Evolutionary conservation across 2,888 invertebrate genomes (phyloP), one percentile per base, ranked within the genome.

Genomic region (Xylota segnis): DNA sequence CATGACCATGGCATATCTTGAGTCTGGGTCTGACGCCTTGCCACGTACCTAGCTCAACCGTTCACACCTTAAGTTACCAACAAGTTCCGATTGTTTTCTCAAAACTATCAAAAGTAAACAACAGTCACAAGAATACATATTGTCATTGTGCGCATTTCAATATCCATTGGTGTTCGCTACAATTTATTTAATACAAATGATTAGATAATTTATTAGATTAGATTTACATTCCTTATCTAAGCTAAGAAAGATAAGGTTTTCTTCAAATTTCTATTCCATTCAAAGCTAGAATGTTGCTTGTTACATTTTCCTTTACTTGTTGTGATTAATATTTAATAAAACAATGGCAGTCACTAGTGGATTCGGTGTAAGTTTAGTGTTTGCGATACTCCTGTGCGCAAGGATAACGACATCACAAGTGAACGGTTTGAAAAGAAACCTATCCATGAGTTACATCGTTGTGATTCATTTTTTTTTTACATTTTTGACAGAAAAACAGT

Each of bases 401-500:
- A 14, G 50, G 34, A 37, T 18, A 16, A 14, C 16, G 5, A 16
- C 5, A n/a, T 72, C 59, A 14, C 7, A 72, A 59, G 14, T 40
- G 32, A 37, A 29, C 12, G 72, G 72, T 72, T n/a, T 14, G 18
- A 9, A 32, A 6, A 16, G 9, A 47, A 47, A 12, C 1, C 37
- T 5, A 29, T 10, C 16, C 14, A 1, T 12, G 10, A 34, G 23
- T 5, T 27, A 10, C 5, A 52, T 5, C 0, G 14, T 29, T 27
- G 3, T 16, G 12, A 16, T 32, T 34, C 47, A 23, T 40, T 3
- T 6, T 5, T 37, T 68, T 9, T 23, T 23, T 23, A 23, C 23
- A 23, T 65, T 0, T 34, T 72, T 76, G 32, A 32, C 61, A 91
- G 91, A 90, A 82, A 90, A 89, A 58, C 88, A 89, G 59, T 91